These are phyloP conservation scores for Brachyptera putata DNA, from an alignment of 2,888 invertebrate species.

Conservation along the genomic window DNA sequence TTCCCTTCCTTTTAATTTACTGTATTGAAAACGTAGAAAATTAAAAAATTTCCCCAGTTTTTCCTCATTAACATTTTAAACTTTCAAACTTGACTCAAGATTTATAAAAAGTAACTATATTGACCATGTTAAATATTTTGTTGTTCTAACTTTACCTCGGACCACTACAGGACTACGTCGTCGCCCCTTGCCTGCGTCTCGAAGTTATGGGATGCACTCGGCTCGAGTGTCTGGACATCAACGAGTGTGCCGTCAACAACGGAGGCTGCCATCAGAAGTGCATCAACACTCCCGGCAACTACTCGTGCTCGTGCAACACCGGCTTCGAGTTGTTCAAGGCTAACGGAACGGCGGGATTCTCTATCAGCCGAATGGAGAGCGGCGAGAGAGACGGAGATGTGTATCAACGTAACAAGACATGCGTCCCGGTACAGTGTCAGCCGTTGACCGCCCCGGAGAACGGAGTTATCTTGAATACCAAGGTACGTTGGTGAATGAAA, in stretches of 20 bases:
- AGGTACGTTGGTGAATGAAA: conserved; percentile 49
- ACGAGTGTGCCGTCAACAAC: conserved; percentile 80
- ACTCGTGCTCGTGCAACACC: conserved; percentile 81
- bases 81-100: too few species aligned
- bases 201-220: conserved; percentile 92
- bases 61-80: too few species aligned
- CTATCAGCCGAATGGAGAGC: conserved; percentile 74
- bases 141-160: too few species aligned
- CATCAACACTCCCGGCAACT: conserved; percentile 83
- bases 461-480: conserved; percentile 77
- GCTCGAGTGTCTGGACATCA: conserved; percentile 82
- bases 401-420: conserved; percentile 88
- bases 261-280: conserved; percentile 94
- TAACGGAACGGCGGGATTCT: conserved; percentile 87
- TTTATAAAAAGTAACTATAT: too few species aligned
- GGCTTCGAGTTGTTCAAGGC: conserved; percentile 83
- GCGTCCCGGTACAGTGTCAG: conserved; percentile 90
- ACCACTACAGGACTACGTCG: conserved; percentile 70
- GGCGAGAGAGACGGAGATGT: conserved; percentile 86
- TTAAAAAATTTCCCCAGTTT: too few species aligned
- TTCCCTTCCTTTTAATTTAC: too few species aligned
- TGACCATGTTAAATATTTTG: too few species aligned
- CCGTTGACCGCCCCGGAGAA: conserved; percentile 72
- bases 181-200: conserved; percentile 82
- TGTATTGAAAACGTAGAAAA: too few species aligned